phyloP scores from a whole-genome alignment of 2,888 invertebrate genomes.

The Poecilobothrus nobilitatus region DNA sequence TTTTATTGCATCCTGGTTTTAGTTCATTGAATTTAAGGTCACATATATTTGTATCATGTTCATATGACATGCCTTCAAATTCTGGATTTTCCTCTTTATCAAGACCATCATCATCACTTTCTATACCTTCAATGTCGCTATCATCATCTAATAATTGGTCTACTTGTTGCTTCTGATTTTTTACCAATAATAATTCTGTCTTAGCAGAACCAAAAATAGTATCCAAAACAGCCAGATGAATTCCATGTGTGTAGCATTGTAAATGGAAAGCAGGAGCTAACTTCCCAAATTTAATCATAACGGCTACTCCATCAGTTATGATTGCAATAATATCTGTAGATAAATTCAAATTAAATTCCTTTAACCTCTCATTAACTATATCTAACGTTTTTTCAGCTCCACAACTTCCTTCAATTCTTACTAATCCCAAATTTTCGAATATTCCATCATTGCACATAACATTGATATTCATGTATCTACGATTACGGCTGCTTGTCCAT shows the following conservation, averaged over 20 bases:
- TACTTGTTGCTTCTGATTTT: constrained; percentile 12
- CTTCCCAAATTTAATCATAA: constrained; percentile 7
- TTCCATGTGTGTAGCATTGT: constrained; percentile 12
- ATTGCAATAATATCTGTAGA: constrained; percentile 18
- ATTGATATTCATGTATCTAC: constrained; percentile 13
- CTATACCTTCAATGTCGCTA: constrained; percentile 11
- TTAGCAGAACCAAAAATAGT: constrained; percentile 12
- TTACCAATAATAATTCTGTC: constrained; percentile 9
- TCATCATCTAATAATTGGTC: constrained; percentile 14
- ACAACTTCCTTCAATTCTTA: constrained; percentile 13
- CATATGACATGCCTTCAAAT: constrained; percentile 7
- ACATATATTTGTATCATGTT: constrained; percentile 8
- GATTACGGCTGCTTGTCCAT: constrained; percentile 9
- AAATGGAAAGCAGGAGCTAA: constrained; percentile 13
- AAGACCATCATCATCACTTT: constrained; percentile 12
- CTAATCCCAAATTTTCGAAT: constrained; percentile 12
- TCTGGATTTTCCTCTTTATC: constrained; percentile 12
- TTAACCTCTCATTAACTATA: constrained; percentile 12
- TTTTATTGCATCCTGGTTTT: constrained; percentile 8
- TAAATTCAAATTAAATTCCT: constrained; percentile 12
- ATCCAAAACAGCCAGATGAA: constrained; percentile 13
- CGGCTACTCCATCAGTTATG: constrained; percentile 14
- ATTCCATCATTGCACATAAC: constrained; percentile 13
- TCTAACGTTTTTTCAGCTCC: constrained; percentile 12
- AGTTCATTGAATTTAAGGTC: constrained; percentile 8